Evolutionary conservation across 2,888 invertebrate species (phyloP).

Genomic region (Gastracanthus pulcherrimus): DNA sequence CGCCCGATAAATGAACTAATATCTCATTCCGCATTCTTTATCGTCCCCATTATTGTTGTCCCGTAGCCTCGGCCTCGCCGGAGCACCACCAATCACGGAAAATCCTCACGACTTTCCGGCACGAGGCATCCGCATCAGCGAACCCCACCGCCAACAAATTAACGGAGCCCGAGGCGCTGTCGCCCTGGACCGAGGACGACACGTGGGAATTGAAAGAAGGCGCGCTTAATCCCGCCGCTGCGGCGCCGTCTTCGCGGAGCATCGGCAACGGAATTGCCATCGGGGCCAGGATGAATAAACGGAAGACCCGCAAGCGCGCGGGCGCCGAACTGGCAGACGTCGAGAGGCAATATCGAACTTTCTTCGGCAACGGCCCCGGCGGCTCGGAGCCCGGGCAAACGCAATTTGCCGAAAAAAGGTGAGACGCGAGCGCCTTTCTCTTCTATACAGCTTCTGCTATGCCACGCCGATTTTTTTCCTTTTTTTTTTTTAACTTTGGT

Average conservation of each 20-base stretch:
- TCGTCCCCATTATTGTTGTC: too few relatives aligned
- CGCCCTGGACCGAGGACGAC: background rate
- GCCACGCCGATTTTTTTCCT: background rate
- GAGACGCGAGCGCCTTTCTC: background rate
- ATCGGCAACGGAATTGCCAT: background rate
- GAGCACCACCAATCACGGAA: background rate
- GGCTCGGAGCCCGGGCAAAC: conserved; percentile 30
- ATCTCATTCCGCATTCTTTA: too few relatives aligned
- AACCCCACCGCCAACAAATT: background rate
- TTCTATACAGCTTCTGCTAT: background rate
- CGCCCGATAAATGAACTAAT: too few relatives aligned
- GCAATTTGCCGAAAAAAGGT: conserved; percentile 45
- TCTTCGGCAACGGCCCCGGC: conserved; percentile 2
- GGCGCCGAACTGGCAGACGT: conserved; percentile 12
- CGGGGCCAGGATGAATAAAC: conserved; percentile 26
- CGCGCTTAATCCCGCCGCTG: background rate
- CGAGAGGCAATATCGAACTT: conserved; percentile 51
- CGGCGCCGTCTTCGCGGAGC: background rate
- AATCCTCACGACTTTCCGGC: background rate
- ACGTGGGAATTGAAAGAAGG: background rate
- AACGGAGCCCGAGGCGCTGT: background rate
- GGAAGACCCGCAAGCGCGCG: conserved; percentile 9
- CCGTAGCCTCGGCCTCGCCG: too few relatives aligned
- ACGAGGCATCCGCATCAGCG: background rate
- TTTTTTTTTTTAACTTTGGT: conserved; percentile 30